Conservation (phyloP, 2,888 invertebrate species). For the Cheiracanthium punctorium region DNA sequence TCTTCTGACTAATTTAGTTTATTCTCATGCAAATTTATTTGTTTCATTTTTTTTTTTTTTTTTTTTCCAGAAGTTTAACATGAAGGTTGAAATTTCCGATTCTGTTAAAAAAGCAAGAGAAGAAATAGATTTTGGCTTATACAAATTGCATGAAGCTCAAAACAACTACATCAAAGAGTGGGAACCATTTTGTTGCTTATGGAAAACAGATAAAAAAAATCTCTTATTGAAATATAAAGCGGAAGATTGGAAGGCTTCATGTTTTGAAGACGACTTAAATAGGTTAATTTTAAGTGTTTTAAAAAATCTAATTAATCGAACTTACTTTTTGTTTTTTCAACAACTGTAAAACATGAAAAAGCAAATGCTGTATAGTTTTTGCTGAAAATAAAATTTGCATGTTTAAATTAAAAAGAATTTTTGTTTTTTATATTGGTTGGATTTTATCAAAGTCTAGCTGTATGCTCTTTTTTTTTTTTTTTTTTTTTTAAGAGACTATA, state of each 20-base stretch:
- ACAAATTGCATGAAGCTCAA: conserved; percentile 29
- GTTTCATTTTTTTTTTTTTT: neutral
- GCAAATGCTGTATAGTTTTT: too few relatives aligned
- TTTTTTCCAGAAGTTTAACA: conserved; percentile 24
- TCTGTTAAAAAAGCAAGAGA: conserved; percentile 27
- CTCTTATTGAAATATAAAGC: conserved; percentile 30
- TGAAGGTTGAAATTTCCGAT: conserved; percentile 8
- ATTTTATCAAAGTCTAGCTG: too few relatives aligned
- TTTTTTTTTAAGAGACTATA: too few relatives aligned
- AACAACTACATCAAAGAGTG: conserved; percentile 32
- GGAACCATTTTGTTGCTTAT: conserved; percentile 27
- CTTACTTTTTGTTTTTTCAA: too few relatives aligned
- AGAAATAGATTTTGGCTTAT: conserved; percentile 51
- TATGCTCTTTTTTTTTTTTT: too few relatives aligned
- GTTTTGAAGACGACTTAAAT: conserved; percentile 39
- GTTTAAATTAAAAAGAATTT: too few relatives aligned
- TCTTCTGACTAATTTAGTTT: too few relatives aligned
- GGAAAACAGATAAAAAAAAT: conserved; percentile 31
- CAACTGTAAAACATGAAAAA: too few relatives aligned
- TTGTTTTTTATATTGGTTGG: too few relatives aligned
- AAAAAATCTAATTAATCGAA: too few relatives aligned
- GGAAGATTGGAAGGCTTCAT: conserved; percentile 28
- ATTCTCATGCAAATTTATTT: too few relatives aligned
- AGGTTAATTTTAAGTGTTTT: conserved; percentile 18
- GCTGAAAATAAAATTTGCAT: too few relatives aligned